These are phyloP conservation scores for Hirtodrosophila cameraria DNA, from an alignment of 2,888 invertebrate species.

Conservation along the genomic window DNA sequence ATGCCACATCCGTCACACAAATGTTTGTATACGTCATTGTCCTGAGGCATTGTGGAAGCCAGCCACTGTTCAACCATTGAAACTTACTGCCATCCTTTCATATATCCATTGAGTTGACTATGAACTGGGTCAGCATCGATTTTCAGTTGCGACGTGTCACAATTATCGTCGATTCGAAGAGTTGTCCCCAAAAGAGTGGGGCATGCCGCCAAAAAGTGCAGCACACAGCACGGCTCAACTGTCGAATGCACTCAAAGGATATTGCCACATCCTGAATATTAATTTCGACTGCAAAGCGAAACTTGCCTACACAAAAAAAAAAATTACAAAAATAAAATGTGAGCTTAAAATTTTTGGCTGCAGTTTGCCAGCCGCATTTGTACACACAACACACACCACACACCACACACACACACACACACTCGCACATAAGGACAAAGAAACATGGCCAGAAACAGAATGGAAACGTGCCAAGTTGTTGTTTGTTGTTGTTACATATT, in stretches of 20 bases:
- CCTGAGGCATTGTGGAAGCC: conserved; percentile 15
- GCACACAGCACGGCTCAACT: conserved; percentile 7
- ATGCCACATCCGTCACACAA: conserved; percentile 65
- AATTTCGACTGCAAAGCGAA: conserved; percentile 46
- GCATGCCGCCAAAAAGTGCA: conserved; percentile 32
- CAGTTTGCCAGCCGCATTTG: conserved; percentile 41
- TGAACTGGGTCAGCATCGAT: conserved; percentile 79
- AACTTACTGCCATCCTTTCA: conserved; percentile 3
- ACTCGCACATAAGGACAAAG: conserved; percentile 26
- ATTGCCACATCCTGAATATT: conserved; percentile 57
- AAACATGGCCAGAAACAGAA: conserved; percentile 66
- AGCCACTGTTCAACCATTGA: no score
- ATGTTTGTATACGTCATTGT: conserved; percentile 37
- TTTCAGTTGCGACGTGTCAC: conserved; percentile 74
- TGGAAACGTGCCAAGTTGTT: conserved; percentile 77
- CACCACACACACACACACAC: conserved; percentile 10
- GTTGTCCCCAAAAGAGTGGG: conserved; percentile 22
- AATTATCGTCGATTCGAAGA: conserved; percentile 61
- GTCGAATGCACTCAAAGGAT: conserved; percentile 45
- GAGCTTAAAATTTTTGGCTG: conserved; percentile 37
- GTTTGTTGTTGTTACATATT: conserved; percentile 27
- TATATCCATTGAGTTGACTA: conserved; percentile 14
- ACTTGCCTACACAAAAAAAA: conserved; percentile 25
- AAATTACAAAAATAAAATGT: conserved; percentile 28
- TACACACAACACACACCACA: conserved; percentile 15